These are phyloP conservation scores for Apamea anceps DNA, from an alignment of 2,888 invertebrate genomes.

Conservation along the genomic window DNA sequence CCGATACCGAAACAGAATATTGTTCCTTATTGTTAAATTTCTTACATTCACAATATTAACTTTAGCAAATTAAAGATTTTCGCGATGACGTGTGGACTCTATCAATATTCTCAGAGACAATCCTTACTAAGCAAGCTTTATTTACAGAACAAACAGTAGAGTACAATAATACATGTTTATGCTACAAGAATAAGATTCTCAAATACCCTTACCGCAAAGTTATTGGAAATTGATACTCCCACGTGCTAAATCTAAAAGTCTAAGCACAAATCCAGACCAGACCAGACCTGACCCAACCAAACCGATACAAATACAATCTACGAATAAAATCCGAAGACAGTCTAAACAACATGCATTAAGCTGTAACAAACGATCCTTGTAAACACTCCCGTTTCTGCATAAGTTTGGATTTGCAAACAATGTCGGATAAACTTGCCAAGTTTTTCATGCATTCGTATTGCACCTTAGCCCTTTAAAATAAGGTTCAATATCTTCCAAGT, in stretches of 20 bases:
- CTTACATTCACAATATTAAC: background rate
- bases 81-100: background rate
- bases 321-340: conserved; percentile 78
- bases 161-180: background rate
- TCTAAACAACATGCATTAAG: conserved; percentile 84
- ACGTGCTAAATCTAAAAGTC: conserved; percentile 40
- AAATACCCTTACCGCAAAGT: conserved; percentile 1
- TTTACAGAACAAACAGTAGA: background rate
- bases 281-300: conserved; percentile 46
- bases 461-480: conserved; percentile 43
- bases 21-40: background rate
- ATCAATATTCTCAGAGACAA: background rate
- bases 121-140: background rate
- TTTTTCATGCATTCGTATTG: conserved; percentile 51
- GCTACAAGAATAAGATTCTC: background rate
- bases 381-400: conserved; percentile 84
- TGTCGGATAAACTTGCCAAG: conserved; percentile 77
- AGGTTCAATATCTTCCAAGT: conserved; percentile 50
- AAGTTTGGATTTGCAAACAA: conserved; percentile 86
- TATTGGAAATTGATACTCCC: conserved; percentile 39
- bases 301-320: conserved; percentile 55
- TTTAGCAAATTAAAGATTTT: background rate
- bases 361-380: conserved; percentile 84
- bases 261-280: conserved; percentile 25
- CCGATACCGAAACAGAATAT: background rate